Percentiles rank a stretch among this genome's conserved stretches.
phyloP scores from a whole-genome alignment of 2,888 invertebrate genomes.

The Eurytoma adleriae region DNA sequence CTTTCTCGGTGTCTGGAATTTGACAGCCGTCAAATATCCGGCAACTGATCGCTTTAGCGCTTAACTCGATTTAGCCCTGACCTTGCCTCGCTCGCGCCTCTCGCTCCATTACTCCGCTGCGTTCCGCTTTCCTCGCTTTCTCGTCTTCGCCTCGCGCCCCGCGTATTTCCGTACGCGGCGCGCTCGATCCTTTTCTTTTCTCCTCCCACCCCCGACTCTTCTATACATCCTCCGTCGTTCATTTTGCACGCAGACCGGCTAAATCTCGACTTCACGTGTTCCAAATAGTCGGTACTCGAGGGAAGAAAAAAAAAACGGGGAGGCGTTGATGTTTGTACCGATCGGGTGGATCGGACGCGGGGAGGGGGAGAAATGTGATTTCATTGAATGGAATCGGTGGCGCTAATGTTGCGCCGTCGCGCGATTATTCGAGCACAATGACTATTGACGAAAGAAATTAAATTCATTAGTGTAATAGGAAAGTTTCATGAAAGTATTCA shows the following conservation, averaged over 20 bases:
- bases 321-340: too few relatives aligned
- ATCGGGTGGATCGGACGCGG: too few relatives aligned
- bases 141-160: background rate
- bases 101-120: conserved; percentile 25
- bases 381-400: too few relatives aligned
- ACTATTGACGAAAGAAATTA: too few relatives aligned
- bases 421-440: too few relatives aligned
- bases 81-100: conserved; percentile 30
- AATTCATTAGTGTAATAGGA: too few relatives aligned
- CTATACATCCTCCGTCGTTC: background rate
- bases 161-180: background rate
- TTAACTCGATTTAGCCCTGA: conserved; percentile 51
- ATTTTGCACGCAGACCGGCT: background rate
- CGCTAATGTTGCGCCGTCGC: too few relatives aligned
- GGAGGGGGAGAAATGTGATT: too few relatives aligned
- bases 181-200: conserved; percentile 1
- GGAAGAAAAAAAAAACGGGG: too few relatives aligned
- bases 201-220: background rate
- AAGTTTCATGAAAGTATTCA: too few relatives aligned
- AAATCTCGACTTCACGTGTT: too few relatives aligned
- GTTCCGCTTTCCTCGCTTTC: conserved; percentile 15
- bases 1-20: conserved; percentile 31
- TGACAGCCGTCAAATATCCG: conserved; percentile 49
- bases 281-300: too few relatives aligned
- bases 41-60: conserved; percentile 52